Evolutionary conservation across 2,113 vertebrate genomes (phyloP), one percentile per base, ranked within the genome.

Genomic region (Apus apus): DNA sequence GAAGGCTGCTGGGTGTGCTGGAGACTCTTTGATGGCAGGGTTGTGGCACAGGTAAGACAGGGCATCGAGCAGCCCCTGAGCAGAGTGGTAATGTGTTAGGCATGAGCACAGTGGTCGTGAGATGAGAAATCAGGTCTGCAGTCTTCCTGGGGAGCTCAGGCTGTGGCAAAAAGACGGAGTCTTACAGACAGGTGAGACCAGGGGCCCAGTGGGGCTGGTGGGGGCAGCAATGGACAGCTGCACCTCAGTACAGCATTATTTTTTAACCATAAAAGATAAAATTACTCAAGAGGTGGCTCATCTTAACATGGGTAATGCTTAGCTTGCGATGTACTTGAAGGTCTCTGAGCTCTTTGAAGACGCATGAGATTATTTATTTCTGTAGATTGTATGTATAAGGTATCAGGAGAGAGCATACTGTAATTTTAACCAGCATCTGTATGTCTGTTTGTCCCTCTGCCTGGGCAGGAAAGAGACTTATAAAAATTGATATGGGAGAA

Each of bases 61-160:
- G 62, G 43, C 3, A 10, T 70, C 17, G 50, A 58, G 25, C 56
- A 65, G 36, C 21, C 17, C 22, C 21, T 1, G 0, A 27, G 15
- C 50, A 64, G 27, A 17, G 12, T 64, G 23, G 12, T 53, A 36
- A 20, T 0, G 43, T 25, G 11, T 68, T 68, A 67, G 34, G 30
- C 0, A 1, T 4, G 32, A 61, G 34, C 12, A 13, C 14, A 17
- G 1, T 1, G 0, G 17, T 62, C 1, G 0, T 20, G 60, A 67
- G 48, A 32, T 1, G 5, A 62, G 43, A 67, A 62, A 23, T 38
- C 19, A 22, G 10, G 18, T 64, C 54, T 68, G 15, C 32, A 40
- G 50, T 29, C 29, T 74, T 91, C 32, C 14, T 1, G 1, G 43
- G 60, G n/a, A 58, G 40, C 72, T 86, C 22, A 67, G 4, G 19